Percentiles rank a stretch among this genome's conserved stretches.
phyloP scores from a whole-genome alignment of 2,888 invertebrate genomes.

The Mechanitis mazaeus region DNA sequence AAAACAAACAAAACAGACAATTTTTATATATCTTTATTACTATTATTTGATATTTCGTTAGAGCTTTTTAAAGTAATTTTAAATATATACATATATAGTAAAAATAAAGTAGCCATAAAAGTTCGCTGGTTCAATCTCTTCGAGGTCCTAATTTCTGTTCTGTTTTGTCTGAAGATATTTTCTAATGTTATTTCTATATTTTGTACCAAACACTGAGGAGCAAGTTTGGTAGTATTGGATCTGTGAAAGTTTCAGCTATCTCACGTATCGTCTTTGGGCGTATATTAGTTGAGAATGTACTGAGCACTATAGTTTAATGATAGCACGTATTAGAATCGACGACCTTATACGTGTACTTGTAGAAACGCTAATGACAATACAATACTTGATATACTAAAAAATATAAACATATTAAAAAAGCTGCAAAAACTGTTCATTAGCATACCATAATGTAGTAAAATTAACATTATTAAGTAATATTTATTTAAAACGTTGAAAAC shows the following conservation, averaged over 20 bases:
- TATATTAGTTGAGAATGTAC: constrained; percentile 13
- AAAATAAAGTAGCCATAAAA: too few species aligned
- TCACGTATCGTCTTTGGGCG: constrained; percentile 35
- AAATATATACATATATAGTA: too few species aligned
- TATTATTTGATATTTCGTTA: too few species aligned
- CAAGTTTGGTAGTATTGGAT: constrained; percentile 57
- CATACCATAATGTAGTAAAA: not conserved
- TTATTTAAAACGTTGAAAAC: constrained; percentile 28
- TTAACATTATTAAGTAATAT: constrained; percentile 12
- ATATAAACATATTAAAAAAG: too few species aligned
- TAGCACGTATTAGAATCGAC: not conserved
- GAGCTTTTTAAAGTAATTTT: too few species aligned
- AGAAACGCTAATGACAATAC: not conserved
- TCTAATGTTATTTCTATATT: constrained; percentile 4
- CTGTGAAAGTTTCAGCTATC: constrained; percentile 53
- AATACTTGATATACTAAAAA: not conserved
- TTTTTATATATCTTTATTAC: too few species aligned
- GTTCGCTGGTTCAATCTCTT: too few species aligned
- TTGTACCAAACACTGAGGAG: constrained; percentile 32
- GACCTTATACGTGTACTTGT: not conserved
- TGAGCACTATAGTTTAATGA: constrained; percentile 7
- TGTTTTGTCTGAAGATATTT: not conserved
- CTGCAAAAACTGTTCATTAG: too few species aligned
- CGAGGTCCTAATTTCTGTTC: too few species aligned
- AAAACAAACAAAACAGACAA: too few species aligned